Evolutionary conservation across 2,888 invertebrate genomes (phyloP).

Genomic region (Drosophila phalerata): DNA sequence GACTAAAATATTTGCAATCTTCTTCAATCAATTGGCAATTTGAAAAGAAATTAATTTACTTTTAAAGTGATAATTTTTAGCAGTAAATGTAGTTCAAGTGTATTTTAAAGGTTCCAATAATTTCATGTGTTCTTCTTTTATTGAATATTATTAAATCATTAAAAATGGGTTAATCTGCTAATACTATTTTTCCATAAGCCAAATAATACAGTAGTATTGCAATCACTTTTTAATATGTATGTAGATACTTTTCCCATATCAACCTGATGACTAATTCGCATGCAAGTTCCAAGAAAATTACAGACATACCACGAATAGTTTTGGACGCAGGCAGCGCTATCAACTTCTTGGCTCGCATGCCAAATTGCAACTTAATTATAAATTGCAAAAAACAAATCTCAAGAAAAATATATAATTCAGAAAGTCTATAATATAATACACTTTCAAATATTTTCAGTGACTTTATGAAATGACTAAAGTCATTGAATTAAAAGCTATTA

Average conservation of each 20-base stretch:
- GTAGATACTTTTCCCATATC: constrained; percentile 27
- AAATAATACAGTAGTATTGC: constrained; percentile 43
- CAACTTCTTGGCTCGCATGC: constrained; percentile 72
- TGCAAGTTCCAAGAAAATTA: constrained; percentile 79
- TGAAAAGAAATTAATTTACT: background rate
- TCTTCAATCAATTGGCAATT: background rate
- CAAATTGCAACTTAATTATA: constrained; percentile 81
- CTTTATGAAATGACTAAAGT: no score
- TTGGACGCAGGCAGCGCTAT: constrained; percentile 55
- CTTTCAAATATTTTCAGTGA: background rate
- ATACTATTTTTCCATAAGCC: constrained; percentile 10
- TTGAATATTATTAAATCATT: background rate
- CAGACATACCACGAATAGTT: constrained; percentile 76
- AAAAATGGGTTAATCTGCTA: constrained; percentile 6
- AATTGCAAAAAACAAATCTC: constrained; percentile 66
- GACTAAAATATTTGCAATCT: background rate
- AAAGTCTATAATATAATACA: constrained; percentile 13
- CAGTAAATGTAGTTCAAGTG: no score
- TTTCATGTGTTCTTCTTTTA: background rate
- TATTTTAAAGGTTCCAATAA: background rate
- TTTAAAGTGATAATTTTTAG: background rate
- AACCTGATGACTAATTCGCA: constrained; percentile 74
- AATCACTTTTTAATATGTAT: constrained; percentile 41
- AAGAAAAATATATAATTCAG: constrained; percentile 3
- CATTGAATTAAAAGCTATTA: no score